A percentile compares a stretch with the other conserved stretches of the same genome.
Conservation (phyloP, 2,797 vertebrate species). For the Hemitrygon akajei region DNA sequence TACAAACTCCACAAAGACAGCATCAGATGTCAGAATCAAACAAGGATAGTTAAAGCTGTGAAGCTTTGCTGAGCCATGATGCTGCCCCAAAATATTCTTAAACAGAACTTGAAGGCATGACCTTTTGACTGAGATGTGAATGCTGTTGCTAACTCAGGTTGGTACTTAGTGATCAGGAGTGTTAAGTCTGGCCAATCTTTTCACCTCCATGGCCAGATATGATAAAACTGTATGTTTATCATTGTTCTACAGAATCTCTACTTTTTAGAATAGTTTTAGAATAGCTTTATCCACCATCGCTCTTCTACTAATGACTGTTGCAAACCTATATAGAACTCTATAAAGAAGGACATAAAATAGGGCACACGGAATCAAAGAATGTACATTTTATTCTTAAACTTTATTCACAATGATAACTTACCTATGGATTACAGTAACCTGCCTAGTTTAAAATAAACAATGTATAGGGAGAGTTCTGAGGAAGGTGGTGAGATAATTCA, state of each 20-base stretch:
- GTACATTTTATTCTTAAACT: background rate
- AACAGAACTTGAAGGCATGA: background rate
- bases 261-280: background rate
- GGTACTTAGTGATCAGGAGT: background rate
- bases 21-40: too few relatives aligned
- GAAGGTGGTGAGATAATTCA: background rate
- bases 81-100: background rate
- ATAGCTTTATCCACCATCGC: background rate
- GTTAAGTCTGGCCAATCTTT: background rate
- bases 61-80: background rate
- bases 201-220: background rate
- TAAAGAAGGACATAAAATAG: background rate
- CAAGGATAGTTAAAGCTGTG: too few relatives aligned
- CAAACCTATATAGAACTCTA: background rate
- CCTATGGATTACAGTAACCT: background rate
- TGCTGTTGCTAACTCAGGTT: background rate
- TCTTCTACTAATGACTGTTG: background rate
- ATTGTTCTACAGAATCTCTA: background rate
- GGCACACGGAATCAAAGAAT: background rate
- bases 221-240: background rate
- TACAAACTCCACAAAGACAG: too few relatives aligned
- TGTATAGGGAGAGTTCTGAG: background rate
- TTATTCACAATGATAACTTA: background rate
- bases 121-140: background rate
- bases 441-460: background rate